These are phyloP conservation scores for Nephrocerus scutellatus DNA, from an alignment of 2,888 invertebrate species.

Conservation along the genomic window DNA sequence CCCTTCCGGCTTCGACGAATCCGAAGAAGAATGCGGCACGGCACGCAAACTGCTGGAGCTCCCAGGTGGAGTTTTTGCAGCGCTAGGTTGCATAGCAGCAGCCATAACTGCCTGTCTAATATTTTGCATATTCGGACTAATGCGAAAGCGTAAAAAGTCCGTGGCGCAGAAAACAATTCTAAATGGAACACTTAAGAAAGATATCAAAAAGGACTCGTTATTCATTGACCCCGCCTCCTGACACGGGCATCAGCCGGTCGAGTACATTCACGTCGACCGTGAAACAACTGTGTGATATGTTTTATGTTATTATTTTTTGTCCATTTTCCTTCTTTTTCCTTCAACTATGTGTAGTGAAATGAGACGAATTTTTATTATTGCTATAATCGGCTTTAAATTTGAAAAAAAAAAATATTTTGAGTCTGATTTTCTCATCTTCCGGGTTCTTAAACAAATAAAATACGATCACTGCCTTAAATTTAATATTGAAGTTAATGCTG, in stretches of 20 bases:
- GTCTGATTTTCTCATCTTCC: too few species aligned
- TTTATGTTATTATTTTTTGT: too few species aligned
- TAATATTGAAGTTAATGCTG: too few species aligned
- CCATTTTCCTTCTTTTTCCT: too few species aligned
- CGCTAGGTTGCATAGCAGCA: constrained; percentile 54
- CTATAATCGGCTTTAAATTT: too few species aligned
- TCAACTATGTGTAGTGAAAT: too few species aligned
- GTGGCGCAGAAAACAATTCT: constrained; percentile 50
- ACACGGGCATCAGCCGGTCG: constrained; percentile 85
- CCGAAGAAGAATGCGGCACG: constrained; percentile 58
- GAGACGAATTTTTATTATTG: too few species aligned
- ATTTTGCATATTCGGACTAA: constrained; percentile 55
- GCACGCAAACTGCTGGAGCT: constrained; percentile 51
- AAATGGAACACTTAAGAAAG: constrained; percentile 55
- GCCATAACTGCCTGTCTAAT: constrained; percentile 54
- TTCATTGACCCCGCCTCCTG: constrained; percentile 62
- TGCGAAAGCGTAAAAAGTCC: constrained; percentile 52
- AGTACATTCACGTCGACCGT: constrained; percentile 87
- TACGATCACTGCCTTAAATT: constrained; percentile 42
- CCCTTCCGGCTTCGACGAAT: constrained; percentile 64
- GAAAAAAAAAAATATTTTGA: too few species aligned
- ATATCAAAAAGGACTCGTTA: constrained; percentile 49
- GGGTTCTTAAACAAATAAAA: too few species aligned
- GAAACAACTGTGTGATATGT: constrained; percentile 80
- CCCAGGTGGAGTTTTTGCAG: constrained; percentile 51